Base-by-base conservation (phyloP, 1,140 invertebrate species). In the Drosophila arizonae region DNA sequence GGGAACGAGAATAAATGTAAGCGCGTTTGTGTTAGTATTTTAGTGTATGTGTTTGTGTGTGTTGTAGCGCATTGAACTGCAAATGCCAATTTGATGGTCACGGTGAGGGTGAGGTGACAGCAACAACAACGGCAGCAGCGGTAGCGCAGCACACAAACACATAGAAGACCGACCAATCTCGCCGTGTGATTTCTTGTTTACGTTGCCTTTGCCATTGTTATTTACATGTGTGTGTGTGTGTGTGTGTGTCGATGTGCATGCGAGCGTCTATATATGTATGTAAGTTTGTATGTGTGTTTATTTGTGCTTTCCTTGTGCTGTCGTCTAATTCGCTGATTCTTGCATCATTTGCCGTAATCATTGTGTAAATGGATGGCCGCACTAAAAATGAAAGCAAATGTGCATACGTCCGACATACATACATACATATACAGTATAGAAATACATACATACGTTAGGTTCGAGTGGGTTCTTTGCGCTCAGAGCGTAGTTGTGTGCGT, bases 81-180 rank as follows among this genome's bases (percentile, higher is more conserved):
- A 88, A 87, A 79, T 84, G 85, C 84, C 77, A 89, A 84, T 88
- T 79, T 80, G 84, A 88, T 88, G 84, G 84, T 88, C 84, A 88
- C 57, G 82, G 77, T 77, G 74, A 80, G 77, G 77, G 84, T 80
- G 84, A 88, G 79, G 60, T 57, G 57, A 68, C 70, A 71, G 70
- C 66, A 68, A 70, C 56, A 75, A 45, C 63, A 33, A 61, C 54
- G 41, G 36, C 21, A 54, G 41, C 33, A 33, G 3, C 26, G 6
- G 11, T 0, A 54, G 26, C 1, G 26, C 50, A 33, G 11, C 15
- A 46, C 43, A 46, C 43, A 46, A 17, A 46, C 6, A n/a, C 2
- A 57, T n/a, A 56, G 56, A 17, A 56, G 1, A 73, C 41, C 60
- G 26, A 60, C 61, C 61, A 74, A 63, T 72, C 56, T 75, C 45